These are phyloP conservation scores for Ptychoptera contaminata DNA, from an alignment of 2,888 invertebrate genomes.

Conservation along the genomic window DNA sequence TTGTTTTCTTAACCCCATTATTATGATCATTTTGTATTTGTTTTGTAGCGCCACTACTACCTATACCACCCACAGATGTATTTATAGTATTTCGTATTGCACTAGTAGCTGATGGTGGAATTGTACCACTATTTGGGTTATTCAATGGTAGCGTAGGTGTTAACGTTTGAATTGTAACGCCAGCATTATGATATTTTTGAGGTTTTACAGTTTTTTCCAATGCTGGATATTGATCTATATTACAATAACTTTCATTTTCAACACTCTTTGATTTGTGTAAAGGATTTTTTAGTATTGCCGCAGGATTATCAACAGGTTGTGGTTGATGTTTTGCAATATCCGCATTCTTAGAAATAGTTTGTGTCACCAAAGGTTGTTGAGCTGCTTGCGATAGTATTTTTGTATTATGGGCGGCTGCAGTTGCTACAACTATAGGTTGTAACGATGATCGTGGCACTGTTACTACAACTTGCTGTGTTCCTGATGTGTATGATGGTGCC, in stretches of 20 bases:
- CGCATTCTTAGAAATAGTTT: background rate
- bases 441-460: too few species aligned
- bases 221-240: constrained; percentile 32
- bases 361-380: too few species aligned
- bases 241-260: constrained; percentile 23
- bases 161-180: constrained; percentile 2
- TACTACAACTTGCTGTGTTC: too few species aligned
- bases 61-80: background rate
- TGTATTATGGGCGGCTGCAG: too few species aligned
- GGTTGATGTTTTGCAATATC: constrained; percentile 7
- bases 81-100: constrained; percentile 5
- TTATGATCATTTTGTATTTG: background rate
- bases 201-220: constrained; percentile 30
- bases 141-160: background rate
- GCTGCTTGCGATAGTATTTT: too few species aligned
- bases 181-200: constrained; percentile 13
- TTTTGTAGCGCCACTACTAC: too few species aligned
- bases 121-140: too few species aligned
- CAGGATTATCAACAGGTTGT: constrained; percentile 6
- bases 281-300: constrained; percentile 13
- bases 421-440: too few species aligned
- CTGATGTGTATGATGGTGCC: too few species aligned
- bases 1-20: constrained; percentile 2
- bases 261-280: constrained; percentile 30
- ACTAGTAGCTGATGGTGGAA: background rate